Base-by-base conservation (phyloP, 64 coral and sea anemone species). In the Montipora cactus region DNA sequence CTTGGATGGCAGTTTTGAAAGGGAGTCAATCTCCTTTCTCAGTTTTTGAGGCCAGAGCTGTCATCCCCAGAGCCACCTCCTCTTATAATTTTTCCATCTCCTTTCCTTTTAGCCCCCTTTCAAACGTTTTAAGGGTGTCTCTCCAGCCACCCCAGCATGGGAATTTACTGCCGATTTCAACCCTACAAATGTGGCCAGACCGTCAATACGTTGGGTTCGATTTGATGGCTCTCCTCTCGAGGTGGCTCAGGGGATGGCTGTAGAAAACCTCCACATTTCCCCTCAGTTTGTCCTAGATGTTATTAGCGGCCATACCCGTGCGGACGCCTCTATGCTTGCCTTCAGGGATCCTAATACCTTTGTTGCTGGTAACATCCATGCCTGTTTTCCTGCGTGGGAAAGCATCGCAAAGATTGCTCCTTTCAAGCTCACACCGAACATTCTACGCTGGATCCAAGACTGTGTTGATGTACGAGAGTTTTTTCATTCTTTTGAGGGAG, bases 301-400 rank as follows among this genome's bases (percentile, higher is more conserved):
- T 47, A 61, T 22, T 23, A 81, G 58, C 47, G 49, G n/a, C 58
- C 19, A 81, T 61, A 52, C 49, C 7, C n/a, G 49, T 55, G 79
- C 79, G 4, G 7, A 58, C 1, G 49, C 47, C 79, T 76, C 69
- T 51, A 89, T 76, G 73, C 68, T 76, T n/a, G 22, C 55, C 22
- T 76, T 77, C 87, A 77, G 47, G 55, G 87, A 77, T 44, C 76
- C 46, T 44, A n/a, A 67, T 46, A 18, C 62, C 23, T 90, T 90
- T 64, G 89, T 90, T 46, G 77, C 89, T 37, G 89, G 58, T 66
- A 81, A 80, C 46, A n/a, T 90, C 18, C 77, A 90, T 66, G 11
- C 7, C 37, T 22, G 57, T 9, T 62, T 68, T 55, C 55, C 21
- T 66, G 25, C 45, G 37, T 90, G 77, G 89, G 58, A 77, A 50